Conservation (phyloP, 2,888 invertebrate genomes). For the Rotaria magnacalcarata region DNA sequence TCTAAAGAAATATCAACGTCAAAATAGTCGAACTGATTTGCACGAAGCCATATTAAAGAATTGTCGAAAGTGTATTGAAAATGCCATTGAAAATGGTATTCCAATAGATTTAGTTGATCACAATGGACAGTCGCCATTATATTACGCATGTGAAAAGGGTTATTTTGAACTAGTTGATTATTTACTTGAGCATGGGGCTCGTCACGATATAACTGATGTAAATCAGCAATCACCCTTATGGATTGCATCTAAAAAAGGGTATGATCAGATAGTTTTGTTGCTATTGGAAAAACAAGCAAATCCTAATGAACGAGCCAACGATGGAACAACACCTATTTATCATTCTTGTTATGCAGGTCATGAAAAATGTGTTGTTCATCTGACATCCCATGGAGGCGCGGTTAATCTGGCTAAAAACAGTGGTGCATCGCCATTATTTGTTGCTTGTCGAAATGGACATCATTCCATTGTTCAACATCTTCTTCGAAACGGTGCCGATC, state of each 20-base stretch:
- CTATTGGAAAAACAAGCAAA: conserved; percentile 48
- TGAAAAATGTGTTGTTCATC: conserved; percentile 3
- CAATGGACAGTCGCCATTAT: not conserved
- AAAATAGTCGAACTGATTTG: too few species aligned
- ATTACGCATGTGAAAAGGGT: not conserved
- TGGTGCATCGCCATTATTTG: not conserved
- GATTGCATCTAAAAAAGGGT: not conserved
- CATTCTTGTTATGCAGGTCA: conserved; percentile 48
- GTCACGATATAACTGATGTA: not conserved
- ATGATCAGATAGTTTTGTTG: conserved; percentile 47
- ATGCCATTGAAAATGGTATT: too few species aligned
- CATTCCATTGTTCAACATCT: not conserved
- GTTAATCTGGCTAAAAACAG: not conserved
- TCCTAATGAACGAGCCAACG: conserved; percentile 47
- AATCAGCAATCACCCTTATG: not conserved
- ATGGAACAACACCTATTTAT: conserved; percentile 48
- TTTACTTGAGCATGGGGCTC: not conserved
- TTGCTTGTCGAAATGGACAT: not conserved
- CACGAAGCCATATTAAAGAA: too few species aligned
- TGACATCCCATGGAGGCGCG: not conserved
- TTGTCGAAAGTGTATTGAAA: too few species aligned
- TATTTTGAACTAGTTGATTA: not conserved
- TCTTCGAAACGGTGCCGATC: not conserved
- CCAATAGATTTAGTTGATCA: not conserved
- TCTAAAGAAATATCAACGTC: too few species aligned